Evolutionary conservation across 2,113 vertebrate species (phyloP), one percentile per base, ranked within the genome.

Genomic region (Siniperca chuatsi): DNA sequence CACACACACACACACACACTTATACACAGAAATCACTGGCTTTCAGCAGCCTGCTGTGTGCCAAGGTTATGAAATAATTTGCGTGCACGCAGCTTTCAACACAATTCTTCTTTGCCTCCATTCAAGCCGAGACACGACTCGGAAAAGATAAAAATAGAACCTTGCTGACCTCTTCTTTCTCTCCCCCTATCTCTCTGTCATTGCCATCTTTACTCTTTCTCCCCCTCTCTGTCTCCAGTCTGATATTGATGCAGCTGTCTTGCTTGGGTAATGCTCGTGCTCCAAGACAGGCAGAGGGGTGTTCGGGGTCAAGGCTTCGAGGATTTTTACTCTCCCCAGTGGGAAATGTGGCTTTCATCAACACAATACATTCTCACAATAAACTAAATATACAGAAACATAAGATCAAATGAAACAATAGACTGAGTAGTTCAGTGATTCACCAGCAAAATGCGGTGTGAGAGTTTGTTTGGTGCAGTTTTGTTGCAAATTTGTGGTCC

Each of bases 71-170:
- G 88, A 90, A 83, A 84, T 83, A 35, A 87, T 87, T 80, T 84
- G 48, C 25, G 77, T 83, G 75, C 55, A 18, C 35, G 23, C 8
- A 21, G 40, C 85, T 90, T 83, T 85, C 88, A 81, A 87, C 86
- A 71, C 60, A 33, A 42, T 67, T 75, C 70, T 79, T 44, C 54
- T 76, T 60, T 75, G 78, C 76, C 55, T 82, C 81, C 86, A 85
- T 90, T 88, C 76, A 86, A 86, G 87, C 79, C 15, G 55, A 79
- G 86, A 84, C 84, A 66, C 82, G 79, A 88, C 79, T 86, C 44
- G 4, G 61, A 20, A 33, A 70, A 69, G 86, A 83, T 90, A 89
- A 92, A 92, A 92, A 91, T 92, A 90, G 87, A 83, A 16, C 57
- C 75, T 69, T 3, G 33, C 74, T 88, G 84, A 81, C 86, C 88